Evolutionary conservation across 2,113 vertebrate genomes (phyloP), one percentile per base, ranked within the genome.

Genomic region (Ptilonorhynchus violaceus): DNA sequence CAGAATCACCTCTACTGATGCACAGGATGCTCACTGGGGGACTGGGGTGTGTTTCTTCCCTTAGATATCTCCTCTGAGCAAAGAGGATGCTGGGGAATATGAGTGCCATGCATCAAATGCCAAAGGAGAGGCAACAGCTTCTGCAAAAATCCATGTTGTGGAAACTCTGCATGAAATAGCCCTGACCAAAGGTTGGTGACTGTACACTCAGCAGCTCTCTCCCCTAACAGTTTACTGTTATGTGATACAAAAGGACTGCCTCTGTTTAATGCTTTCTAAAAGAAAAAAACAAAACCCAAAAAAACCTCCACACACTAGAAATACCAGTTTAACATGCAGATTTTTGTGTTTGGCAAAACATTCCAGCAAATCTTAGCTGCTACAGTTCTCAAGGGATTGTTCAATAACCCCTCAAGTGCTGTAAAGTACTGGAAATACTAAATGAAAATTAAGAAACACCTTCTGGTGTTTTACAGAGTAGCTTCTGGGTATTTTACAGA

Each of bases 21-120:
- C 42, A 39, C 7, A 21, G 17, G 41, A 79, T 63, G 47, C 63
- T 88, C 67, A 92, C 25, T 41, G 25, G 8, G 9, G 24, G 16
- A 19, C 6, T 0, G 52, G 60, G 35, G 7, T 18, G 7, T 78
- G 53, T 91, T 93, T 89, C 39, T 80, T 86, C 28, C 39, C 21
- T 15, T 88, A 99, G 99, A 98, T 99, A 52, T 99, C 98, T 30
- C 99, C 99, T 78, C 97, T 99, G 79, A 99, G 98, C 86, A 98
- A 98, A 91, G 98, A 98, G 4, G 98, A 99, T n/a, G 98, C 97
- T 31, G 99, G 99, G 44, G 98, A 98, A 4, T 99, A 99, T 0
- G 99, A 99, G 89, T 99, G 99, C 89, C 99, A 99, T 1, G 99
- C 99, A n/a, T 95, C 97, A 64, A 99, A 99, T 55, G 75, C 98